phyloP scores from a whole-genome alignment of 2,797 vertebrate species.

The Nasua narica region DNA sequence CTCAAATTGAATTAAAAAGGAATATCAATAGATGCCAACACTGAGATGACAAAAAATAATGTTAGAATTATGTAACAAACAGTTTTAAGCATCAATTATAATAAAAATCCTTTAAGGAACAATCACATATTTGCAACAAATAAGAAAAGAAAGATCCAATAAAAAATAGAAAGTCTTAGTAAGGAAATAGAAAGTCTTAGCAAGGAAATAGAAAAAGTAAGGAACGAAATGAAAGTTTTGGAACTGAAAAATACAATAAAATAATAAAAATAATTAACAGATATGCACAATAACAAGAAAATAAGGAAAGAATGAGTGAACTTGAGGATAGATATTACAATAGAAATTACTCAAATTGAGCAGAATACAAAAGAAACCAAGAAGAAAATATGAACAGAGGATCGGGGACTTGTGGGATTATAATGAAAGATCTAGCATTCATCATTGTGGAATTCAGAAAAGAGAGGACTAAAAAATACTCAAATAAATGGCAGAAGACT shows the following conservation, averaged over 20 bases:
- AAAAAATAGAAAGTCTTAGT: neutral
- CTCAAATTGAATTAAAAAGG: neutral
- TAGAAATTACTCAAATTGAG: neutral
- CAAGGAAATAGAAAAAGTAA: neutral
- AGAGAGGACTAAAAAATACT: neutral
- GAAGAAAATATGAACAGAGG: neutral
- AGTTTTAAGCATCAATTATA: neutral
- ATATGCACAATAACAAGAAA: neutral
- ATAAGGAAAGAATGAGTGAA: neutral
- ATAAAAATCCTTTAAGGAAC: neutral
- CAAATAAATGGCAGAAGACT: neutral
- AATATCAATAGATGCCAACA: neutral
- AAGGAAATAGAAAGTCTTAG: neutral
- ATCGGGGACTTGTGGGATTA: neutral
- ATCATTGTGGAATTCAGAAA: neutral
- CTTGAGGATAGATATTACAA: neutral
- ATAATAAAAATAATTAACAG: neutral
- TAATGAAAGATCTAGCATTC: neutral
- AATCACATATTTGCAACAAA: neutral
- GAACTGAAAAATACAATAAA: neutral
- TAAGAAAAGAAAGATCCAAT: neutral
- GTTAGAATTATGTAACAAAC: neutral
- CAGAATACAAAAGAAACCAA: neutral
- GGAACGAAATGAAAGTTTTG: neutral
- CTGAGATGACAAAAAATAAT: neutral